Conservation (phyloP, 2,113 vertebrate species). For the Callipepla squamata region DNA sequence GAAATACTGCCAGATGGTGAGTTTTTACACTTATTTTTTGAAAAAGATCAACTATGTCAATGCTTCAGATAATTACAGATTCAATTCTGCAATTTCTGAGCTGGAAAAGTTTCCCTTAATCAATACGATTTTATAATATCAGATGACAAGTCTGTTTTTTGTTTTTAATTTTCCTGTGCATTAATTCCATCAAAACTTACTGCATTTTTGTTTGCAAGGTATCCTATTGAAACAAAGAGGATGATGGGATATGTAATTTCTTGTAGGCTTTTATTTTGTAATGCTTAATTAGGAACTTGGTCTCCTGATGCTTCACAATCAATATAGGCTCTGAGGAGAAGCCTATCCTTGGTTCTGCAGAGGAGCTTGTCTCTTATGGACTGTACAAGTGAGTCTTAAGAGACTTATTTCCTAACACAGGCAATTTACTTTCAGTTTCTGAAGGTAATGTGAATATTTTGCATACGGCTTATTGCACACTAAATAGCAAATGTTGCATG, state of each 20-base stretch:
- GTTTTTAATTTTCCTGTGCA: not conserved
- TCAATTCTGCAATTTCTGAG: not conserved
- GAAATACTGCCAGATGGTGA: slow-evolving; percentile 71
- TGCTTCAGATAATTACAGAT: not conserved
- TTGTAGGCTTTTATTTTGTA: not conserved
- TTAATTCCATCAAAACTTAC: not conserved
- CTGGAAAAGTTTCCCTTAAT: not conserved
- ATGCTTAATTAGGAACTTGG: not conserved
- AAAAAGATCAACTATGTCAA: not conserved
- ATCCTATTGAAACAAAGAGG: not conserved
- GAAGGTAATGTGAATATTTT: not conserved
- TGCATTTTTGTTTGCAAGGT: not conserved
- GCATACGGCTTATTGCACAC: not conserved
- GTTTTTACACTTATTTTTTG: not conserved
- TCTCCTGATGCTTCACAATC: not conserved
- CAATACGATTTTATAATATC: not conserved
- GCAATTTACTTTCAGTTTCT: not conserved
- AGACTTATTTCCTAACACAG: not conserved
- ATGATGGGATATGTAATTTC: not conserved
- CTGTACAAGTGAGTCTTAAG: not conserved
- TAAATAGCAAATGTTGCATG: not conserved
- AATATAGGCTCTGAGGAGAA: not conserved
- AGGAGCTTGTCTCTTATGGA: not conserved
- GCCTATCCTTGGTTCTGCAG: not conserved
- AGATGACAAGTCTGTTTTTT: not conserved